Conservation (phyloP, 2,888 invertebrate species). For the Punctoribates punctum region DNA sequence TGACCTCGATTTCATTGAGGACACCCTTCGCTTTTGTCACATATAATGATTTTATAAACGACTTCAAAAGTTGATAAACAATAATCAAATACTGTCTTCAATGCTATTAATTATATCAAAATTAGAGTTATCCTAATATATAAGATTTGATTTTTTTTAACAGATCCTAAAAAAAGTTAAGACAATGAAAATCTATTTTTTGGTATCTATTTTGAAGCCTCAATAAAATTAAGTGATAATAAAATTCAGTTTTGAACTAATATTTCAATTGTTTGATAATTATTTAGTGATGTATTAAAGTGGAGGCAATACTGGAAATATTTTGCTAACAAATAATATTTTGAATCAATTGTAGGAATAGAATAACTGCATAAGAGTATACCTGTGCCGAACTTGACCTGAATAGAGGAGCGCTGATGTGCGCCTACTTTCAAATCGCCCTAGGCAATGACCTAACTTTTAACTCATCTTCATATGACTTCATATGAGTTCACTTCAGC, state of each 20-base stretch:
- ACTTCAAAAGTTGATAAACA: constrained; percentile 3
- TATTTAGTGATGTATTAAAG: background rate
- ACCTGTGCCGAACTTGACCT: constrained; percentile 34
- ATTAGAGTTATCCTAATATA: too few species aligned
- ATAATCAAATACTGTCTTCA: background rate
- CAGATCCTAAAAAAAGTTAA: constrained; percentile 1
- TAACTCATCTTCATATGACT: constrained; percentile 31
- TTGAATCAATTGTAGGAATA: constrained; percentile 23
- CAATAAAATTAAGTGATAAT: too few species aligned
- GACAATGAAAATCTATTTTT: background rate
- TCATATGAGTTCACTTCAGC: constrained; percentile 4
- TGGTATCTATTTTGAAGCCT: background rate
- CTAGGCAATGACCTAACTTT: constrained; percentile 25
- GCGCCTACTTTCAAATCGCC: constrained; percentile 31
- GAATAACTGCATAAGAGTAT: too few species aligned
- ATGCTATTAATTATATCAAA: background rate
- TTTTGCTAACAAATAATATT: background rate
- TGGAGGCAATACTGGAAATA: constrained; percentile 7
- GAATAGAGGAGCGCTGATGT: constrained; percentile 1
- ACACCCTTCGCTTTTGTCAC: constrained; percentile 35
- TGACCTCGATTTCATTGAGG: constrained; percentile 34
- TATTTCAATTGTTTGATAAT: background rate
- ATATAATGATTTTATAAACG: background rate
- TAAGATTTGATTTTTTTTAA: background rate
- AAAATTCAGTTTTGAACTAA: too few species aligned